phyloP scores from a whole-genome alignment of 2,888 invertebrate genomes.

The Chrysolina haemoptera region DNA sequence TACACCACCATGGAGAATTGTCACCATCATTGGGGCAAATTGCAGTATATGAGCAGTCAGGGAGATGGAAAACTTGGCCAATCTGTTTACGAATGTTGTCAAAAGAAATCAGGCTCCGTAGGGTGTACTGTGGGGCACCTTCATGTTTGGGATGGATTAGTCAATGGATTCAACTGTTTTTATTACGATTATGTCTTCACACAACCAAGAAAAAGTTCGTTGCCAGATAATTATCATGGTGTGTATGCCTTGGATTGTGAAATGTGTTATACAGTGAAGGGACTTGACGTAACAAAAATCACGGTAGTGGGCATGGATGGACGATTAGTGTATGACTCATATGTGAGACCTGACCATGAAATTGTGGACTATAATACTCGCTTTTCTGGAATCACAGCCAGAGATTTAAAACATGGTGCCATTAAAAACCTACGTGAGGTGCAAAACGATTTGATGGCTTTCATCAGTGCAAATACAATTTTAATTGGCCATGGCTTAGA shows the following conservation, averaged over 20 bases:
- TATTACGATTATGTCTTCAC: conserved; percentile 65
- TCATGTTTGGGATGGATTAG: conserved; percentile 83
- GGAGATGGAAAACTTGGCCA: conserved; percentile 38
- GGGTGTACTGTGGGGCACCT: conserved; percentile 79
- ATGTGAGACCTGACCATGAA: conserved; percentile 85
- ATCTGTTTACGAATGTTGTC: conserved; percentile 77
- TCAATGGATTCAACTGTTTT: conserved; percentile 83
- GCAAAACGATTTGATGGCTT: conserved; percentile 87
- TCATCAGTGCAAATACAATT: conserved; percentile 87
- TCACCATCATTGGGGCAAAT: conserved; percentile 90
- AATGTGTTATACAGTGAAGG: conserved; percentile 93
- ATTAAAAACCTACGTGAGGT: conserved; percentile 83
- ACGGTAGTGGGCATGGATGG: conserved; percentile 86
- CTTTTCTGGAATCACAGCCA: conserved; percentile 91
- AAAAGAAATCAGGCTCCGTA: conserved; percentile 68
- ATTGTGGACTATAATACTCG: conserved; percentile 96
- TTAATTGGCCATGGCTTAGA: conserved; percentile 96
- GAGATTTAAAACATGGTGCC: conserved; percentile 71
- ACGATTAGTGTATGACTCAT: conserved; percentile 84
- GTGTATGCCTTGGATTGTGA: conserved; percentile 95
- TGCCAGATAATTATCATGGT: conserved; percentile 71
- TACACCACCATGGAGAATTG: conserved; percentile 85
- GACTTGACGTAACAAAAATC: conserved; percentile 90
- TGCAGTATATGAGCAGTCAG: conserved; percentile 68
- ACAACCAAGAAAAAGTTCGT: conserved; percentile 70